phyloP scores from a whole-genome alignment of 2,888 invertebrate species.

The Apamea monoglypha region DNA sequence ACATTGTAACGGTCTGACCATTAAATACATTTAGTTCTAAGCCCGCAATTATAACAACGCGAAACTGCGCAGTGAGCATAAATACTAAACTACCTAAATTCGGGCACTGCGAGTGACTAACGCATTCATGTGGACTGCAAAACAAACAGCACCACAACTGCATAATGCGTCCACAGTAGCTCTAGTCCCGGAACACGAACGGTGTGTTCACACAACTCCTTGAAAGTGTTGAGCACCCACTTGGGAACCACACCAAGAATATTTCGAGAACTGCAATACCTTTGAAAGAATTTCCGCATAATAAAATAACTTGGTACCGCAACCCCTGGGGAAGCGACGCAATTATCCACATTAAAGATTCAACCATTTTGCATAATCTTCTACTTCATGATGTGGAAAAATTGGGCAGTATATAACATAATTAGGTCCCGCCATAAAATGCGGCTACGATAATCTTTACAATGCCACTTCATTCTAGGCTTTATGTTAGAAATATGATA shows the following conservation, averaged over 20 bases:
- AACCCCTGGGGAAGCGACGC: constrained; percentile 38
- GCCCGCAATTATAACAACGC: constrained; percentile 49
- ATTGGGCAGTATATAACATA: constrained; percentile 62
- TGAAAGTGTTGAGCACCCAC: constrained; percentile 35
- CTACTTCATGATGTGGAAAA: constrained; percentile 59
- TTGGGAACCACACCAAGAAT: constrained; percentile 38
- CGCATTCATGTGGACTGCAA: constrained; percentile 43
- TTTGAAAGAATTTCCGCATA: constrained; percentile 46
- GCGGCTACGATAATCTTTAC: constrained; percentile 58
- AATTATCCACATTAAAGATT: constrained; percentile 65
- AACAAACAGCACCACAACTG: constrained; percentile 50
- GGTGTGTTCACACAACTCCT: constrained; percentile 24
- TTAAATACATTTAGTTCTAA: constrained; percentile 48
- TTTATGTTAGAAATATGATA: constrained; percentile 50
- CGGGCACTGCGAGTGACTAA: constrained; percentile 40
- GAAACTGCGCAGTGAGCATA: constrained; percentile 43
- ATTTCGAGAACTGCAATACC: constrained; percentile 40
- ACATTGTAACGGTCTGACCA: constrained; percentile 13
- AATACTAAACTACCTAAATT: constrained; percentile 58
- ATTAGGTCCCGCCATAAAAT: constrained; percentile 59
- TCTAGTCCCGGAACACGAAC: constrained; percentile 36
- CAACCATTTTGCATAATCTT: constrained; percentile 65
- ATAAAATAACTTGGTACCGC: constrained; percentile 56
- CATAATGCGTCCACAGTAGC: constrained; percentile 34
- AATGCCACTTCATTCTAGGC: constrained; percentile 45